phyloP scores from a whole-genome alignment of 2,113 vertebrate genomes.

The Aegithalos caudatus region DNA sequence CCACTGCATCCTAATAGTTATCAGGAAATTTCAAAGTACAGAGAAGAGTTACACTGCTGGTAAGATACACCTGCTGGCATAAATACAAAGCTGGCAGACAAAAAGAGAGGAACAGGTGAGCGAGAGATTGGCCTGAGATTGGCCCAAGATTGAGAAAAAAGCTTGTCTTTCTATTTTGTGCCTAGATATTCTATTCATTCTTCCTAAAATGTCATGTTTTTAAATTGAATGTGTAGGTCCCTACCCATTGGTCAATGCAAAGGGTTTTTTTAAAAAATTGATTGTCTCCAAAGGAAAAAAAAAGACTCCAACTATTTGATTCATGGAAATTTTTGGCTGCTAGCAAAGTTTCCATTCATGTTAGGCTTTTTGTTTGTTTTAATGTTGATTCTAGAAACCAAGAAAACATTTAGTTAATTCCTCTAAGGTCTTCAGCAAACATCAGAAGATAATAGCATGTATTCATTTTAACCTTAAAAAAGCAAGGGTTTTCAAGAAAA shows the following conservation, averaged over 20 bases:
- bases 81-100: not conserved
- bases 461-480: not conserved
- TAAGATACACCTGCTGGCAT: not conserved
- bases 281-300: not conserved
- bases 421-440: not conserved
- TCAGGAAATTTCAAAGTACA: not conserved
- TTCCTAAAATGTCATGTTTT: not conserved
- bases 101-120: not conserved
- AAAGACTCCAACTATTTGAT: not conserved
- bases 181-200: not conserved
- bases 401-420: not conserved
- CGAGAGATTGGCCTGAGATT: not conserved
- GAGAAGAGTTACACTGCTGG: not conserved
- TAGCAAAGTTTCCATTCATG: not conserved
- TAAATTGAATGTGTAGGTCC: not conserved
- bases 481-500: not conserved
- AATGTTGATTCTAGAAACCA: not conserved
- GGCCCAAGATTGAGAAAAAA: not conserved
- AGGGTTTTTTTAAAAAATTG: fast-evolving
- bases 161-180: not conserved
- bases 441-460: not conserved
- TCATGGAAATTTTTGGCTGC: not conserved
- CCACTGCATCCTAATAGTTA: not conserved
- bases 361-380: not conserved
- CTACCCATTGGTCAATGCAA: not conserved